Conservation (phyloP, 1,140 invertebrate genomes). For the Caenorhabditis tropicalis region DNA sequence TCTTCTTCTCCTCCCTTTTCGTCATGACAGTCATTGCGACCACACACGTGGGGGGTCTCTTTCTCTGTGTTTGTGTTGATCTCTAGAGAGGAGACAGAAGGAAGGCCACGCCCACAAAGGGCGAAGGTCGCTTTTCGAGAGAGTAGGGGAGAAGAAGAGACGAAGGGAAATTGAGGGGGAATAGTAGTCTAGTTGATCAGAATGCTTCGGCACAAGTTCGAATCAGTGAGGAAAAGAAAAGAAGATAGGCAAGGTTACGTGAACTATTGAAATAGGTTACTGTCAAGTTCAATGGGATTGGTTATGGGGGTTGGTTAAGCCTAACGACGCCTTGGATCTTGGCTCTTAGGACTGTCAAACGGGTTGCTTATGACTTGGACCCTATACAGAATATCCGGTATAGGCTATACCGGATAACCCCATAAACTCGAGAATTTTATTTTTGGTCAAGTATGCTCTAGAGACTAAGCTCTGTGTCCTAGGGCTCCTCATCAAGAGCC, state of each 20-base stretch:
- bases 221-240: not conserved
- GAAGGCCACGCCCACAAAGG: slow-evolving; percentile 17
- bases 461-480: too few relatives aligned
- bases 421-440: too few relatives aligned
- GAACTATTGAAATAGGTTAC: not conserved
- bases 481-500: too few relatives aligned
- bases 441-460: too few relatives aligned
- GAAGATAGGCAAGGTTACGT: not conserved
- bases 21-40: not conserved
- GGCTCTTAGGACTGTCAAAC: too few relatives aligned
- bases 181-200: slow-evolving; percentile 29
- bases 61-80: not conserved
- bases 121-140: slow-evolving; percentile 1
- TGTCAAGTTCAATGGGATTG: too few relatives aligned
- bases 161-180: not conserved
- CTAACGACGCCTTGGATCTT: too few relatives aligned
- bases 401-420: too few relatives aligned
- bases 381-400: too few relatives aligned
- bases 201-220: not conserved
- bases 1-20: not conserved
- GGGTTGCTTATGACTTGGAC: too few relatives aligned
- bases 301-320: too few relatives aligned
- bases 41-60: slow-evolving; percentile 11
- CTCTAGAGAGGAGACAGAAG: not conserved
- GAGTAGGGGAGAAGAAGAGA: not conserved